Evolutionary conservation across 2,113 vertebrate species (phyloP).

Genomic region (Natator depressus): DNA sequence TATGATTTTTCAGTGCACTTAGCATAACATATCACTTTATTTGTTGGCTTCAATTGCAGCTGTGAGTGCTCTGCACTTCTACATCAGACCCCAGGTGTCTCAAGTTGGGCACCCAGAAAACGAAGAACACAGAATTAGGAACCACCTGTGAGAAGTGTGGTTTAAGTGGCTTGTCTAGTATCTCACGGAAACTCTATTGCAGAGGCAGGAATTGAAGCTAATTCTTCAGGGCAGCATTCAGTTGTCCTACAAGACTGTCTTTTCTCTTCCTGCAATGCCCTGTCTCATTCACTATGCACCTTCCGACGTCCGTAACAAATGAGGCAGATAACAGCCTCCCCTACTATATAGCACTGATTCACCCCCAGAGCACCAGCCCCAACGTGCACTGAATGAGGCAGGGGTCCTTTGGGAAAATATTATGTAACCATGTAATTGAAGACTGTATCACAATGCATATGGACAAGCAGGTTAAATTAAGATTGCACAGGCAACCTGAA

Average conservation of each 20-base stretch:
- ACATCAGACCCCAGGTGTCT: neutral
- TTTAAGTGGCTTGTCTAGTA: neutral
- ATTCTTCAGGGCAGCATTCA: neutral
- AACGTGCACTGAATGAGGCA: slow-evolving; percentile 14
- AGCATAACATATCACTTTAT: neutral
- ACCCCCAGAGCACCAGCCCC: neutral
- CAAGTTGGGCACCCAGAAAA: neutral
- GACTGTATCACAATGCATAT: neutral
- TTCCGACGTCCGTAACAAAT: neutral
- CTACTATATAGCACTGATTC: neutral
- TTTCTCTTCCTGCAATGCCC: too few species aligned
- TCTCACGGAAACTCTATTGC: neutral
- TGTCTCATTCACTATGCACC: too few species aligned
- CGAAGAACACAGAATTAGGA: neutral
- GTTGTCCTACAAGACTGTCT: neutral
- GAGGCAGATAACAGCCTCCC: neutral
- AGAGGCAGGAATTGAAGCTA: neutral
- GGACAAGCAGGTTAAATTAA: neutral
- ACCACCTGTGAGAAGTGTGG: neutral
- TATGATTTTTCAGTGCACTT: neutral
- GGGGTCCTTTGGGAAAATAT: neutral
- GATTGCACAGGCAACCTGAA: neutral
- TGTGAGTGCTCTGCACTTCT: neutral
- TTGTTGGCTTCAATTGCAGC: neutral
- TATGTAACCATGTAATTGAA: neutral